Evolutionary conservation across 1,140 invertebrate species (phyloP).

Genomic region (Archivesica marissinica): DNA sequence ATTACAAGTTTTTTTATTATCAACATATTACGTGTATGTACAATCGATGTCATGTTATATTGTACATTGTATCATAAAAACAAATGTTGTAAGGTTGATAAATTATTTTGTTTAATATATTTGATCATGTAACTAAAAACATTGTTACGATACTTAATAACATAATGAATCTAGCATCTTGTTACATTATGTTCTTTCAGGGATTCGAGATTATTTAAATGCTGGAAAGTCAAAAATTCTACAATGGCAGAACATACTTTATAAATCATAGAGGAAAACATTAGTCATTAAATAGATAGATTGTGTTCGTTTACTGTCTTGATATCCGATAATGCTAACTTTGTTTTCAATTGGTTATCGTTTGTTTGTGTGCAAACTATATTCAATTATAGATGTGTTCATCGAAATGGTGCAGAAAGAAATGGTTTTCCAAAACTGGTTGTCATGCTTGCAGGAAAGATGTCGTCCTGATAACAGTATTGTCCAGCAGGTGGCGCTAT

Average conservation of each 20-base stretch:
- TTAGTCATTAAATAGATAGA: background rate
- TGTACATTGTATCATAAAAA: no score
- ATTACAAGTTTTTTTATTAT: no score
- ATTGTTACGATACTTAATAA: no score
- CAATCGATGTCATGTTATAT: no score
- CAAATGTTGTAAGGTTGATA: no score
- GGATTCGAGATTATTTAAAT: no score
- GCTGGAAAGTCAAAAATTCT: background rate
- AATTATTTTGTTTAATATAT: no score
- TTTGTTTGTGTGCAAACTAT: background rate
- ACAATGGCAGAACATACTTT: background rate
- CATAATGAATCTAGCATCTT: no score
- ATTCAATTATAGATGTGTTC: background rate
- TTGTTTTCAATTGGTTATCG: background rate
- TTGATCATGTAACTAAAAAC: no score
- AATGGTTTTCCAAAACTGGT: conserved; percentile 72
- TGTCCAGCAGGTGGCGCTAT: conserved; percentile 71
- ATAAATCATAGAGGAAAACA: background rate
- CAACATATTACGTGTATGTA: no score
- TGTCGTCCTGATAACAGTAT: conserved; percentile 69
- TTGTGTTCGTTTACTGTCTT: background rate
- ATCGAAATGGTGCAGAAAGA: conserved; percentile 70
- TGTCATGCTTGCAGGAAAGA: conserved; percentile 65
- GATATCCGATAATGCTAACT: background rate
- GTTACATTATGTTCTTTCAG: no score